Percentiles rank a stretch among this genome's conserved stretches.
Conservation (phyloP, 2,797 vertebrate species). For the Gymnothorax reevesii region DNA sequence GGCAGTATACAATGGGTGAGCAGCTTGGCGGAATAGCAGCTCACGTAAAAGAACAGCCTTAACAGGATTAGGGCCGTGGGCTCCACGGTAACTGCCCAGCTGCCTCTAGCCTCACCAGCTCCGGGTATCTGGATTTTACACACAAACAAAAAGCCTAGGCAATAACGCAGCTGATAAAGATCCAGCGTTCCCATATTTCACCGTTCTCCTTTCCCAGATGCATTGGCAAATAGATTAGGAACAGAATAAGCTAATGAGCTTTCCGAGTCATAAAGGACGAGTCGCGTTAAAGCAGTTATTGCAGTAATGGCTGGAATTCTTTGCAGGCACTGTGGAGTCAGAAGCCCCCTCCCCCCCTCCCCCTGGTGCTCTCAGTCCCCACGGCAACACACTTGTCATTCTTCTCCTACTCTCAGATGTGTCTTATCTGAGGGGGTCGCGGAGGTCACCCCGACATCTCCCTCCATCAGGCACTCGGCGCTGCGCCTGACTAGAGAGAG, state of each 20-base stretch:
- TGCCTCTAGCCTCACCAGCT: slow-evolving; percentile 26
- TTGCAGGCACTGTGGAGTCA: neutral
- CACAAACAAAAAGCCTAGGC: slow-evolving; percentile 42
- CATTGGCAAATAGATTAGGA: slow-evolving; percentile 44
- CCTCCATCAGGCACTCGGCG: neutral
- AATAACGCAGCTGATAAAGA: slow-evolving; percentile 40
- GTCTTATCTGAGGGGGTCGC: neutral
- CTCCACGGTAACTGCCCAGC: slow-evolving; percentile 28
- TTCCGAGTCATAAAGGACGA: slow-evolving; percentile 29
- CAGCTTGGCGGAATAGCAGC: slow-evolving; percentile 52
- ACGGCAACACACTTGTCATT: neutral
- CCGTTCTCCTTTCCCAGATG: slow-evolving; percentile 30
- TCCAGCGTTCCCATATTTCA: slow-evolving; percentile 26
- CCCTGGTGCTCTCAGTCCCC: neutral
- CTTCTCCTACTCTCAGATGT: neutral
- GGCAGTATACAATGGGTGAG: slow-evolving; percentile 18
- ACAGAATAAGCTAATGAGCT: slow-evolving; percentile 44
- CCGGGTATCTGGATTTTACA: slow-evolving; percentile 30
- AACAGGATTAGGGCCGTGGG: slow-evolving; percentile 42
- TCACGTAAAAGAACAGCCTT: slow-evolving; percentile 38
- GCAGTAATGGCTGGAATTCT: slow-evolving; percentile 38
- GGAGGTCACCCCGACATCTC: slow-evolving; percentile 13
- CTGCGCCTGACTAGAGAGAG: neutral
- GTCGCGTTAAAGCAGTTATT: slow-evolving; percentile 36
- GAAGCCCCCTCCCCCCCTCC: too few species aligned